Evolutionary conservation across 2,888 invertebrate species (phyloP).

Genomic region (Volucella inanis): DNA sequence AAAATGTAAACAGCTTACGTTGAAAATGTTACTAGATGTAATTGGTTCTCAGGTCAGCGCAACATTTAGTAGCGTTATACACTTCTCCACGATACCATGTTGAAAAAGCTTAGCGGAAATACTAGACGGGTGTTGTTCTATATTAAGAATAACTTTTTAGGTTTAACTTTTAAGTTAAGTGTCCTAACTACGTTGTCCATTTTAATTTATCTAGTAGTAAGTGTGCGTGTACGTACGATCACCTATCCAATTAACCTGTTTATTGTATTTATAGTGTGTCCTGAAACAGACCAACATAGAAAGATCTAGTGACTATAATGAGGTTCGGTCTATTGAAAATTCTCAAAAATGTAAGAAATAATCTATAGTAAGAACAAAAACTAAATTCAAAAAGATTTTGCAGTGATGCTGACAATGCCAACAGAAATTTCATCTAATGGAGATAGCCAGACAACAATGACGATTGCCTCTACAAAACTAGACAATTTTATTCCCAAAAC

Average conservation of each 20-base stretch:
- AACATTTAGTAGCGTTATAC: slow-evolving; percentile 55
- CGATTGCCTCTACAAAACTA: slow-evolving; percentile 11
- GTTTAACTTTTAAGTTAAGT: slow-evolving; percentile 53
- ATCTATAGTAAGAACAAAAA: background rate
- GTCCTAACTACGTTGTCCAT: slow-evolving; percentile 53
- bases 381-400: slow-evolving; percentile 2
- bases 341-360: slow-evolving; percentile 58
- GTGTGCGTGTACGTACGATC: background rate
- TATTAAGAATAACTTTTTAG: slow-evolving; percentile 58
- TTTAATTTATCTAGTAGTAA: slow-evolving; percentile 61
- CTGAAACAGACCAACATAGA: slow-evolving; percentile 38
- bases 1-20: slow-evolving; percentile 23
- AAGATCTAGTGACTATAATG: background rate
- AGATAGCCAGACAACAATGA: background rate
- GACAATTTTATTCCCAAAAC: slow-evolving; percentile 18
- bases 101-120: slow-evolving; percentile 54
- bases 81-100: slow-evolving; percentile 53
- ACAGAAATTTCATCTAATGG: slow-evolving; percentile 1
- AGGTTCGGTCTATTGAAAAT: slow-evolving; percentile 38
- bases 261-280: slow-evolving; percentile 33
- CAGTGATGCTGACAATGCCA: slow-evolving; percentile 54
- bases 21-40: slow-evolving; percentile 10
- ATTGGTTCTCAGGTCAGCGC: slow-evolving; percentile 8
- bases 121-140: slow-evolving; percentile 55
- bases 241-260: background rate